Evolutionary conservation across 2,888 invertebrate species (phyloP), one percentile per base, ranked within the genome.

Genomic region (Diplolepis rosae): DNA sequence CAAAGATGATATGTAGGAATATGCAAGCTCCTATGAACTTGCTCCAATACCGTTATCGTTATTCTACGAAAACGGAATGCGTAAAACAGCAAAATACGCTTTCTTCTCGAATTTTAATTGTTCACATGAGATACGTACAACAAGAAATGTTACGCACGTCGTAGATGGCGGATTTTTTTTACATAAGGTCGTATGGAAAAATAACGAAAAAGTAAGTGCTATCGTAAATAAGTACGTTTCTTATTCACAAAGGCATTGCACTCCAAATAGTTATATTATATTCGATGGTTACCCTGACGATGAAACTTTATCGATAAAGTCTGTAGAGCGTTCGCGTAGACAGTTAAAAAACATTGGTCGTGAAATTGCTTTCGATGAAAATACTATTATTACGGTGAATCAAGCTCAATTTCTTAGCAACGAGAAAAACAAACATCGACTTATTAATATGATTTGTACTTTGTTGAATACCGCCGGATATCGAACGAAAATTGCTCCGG

Each of bases 121-220:
- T 51, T 69, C 80, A 35, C 75, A 69, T 72, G 71, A 74, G 52
- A 75, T 71, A 67, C 39, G 76, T 65, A 27, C 74, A 74, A 76
- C 77, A 74, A 78, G 79, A 76, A 76, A 79, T 76, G 77, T 71
- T 52, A 76, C 76, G 30, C 78, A 74, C 73, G 76, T 83, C 15
- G 77, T 81, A 56, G 83, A 76, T 77, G 82, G 82, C 65, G 82
- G 79, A 77, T 81, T 79, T 76, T 79, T 83, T 75, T 73, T 83
- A 32, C 84, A 85, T 79, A 82, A 77, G 69, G 35, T 69, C 0
- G 35, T 54, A 2, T 72, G 72, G 56, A 81, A 82, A 48, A 56
- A 6, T 65, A 65, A 70, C 13, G 5, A 13, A 22, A 65, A 1
- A 54, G 56, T 71, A 11, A 50, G 50, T 3, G 18, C 51, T 24